Percentiles rank a stretch among this genome's conserved stretches.
Conservation (phyloP, 2,797 vertebrate genomes). For the Squalus acanthias region DNA sequence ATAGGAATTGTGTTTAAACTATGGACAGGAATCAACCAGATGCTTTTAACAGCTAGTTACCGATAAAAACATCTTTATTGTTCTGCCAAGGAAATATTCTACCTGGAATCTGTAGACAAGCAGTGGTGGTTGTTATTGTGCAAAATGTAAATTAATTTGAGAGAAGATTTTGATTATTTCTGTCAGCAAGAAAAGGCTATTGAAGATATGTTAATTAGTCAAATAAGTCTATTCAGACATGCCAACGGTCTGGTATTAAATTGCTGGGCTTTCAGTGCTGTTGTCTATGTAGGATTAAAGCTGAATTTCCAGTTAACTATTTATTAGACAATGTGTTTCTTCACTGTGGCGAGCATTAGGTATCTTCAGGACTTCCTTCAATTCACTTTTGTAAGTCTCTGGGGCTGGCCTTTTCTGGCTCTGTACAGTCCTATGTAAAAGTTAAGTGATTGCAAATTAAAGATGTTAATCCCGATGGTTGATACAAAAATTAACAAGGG, state of each 20-base stretch:
- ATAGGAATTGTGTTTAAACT: not conserved
- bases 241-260: not conserved
- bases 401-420: not conserved
- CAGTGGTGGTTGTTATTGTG: not conserved
- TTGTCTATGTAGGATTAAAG: not conserved
- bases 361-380: not conserved
- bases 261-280: not conserved
- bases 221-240: not conserved
- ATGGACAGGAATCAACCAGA: not conserved
- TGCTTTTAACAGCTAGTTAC: not conserved
- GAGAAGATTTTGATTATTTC: not conserved
- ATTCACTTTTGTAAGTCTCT: not conserved
- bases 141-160: not conserved
- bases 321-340: not conserved
- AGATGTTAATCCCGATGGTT: not conserved
- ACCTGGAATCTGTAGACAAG: not conserved
- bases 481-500: not conserved
- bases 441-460: not conserved
- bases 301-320: not conserved
- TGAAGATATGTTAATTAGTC: not conserved
- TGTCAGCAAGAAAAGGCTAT: not conserved
- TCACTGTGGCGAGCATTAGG: not conserved
- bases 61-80: not conserved
- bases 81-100: not conserved
- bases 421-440: not conserved